Conservation (phyloP, 2,113 vertebrate genomes). For the Odontophorus gujanensis region DNA sequence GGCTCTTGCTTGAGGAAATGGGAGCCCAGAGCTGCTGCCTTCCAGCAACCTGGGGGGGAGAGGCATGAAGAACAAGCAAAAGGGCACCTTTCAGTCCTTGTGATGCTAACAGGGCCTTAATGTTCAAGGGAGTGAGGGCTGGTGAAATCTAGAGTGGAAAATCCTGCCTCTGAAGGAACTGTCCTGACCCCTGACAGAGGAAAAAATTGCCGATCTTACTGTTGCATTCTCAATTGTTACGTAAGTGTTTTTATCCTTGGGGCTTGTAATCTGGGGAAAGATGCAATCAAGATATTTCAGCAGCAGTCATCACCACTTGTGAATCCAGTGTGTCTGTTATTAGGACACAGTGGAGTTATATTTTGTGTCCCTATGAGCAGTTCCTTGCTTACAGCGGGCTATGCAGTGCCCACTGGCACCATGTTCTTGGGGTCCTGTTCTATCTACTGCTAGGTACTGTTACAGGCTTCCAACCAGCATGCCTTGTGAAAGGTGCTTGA, state of each 20-base stretch:
- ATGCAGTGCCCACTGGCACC: neutral
- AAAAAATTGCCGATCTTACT: neutral
- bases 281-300: neutral
- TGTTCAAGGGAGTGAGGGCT: neutral
- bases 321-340: neutral
- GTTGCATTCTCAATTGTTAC: neutral
- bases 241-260: neutral
- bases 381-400: rapidly evolving
- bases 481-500: rapidly evolving
- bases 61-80: neutral
- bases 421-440: neutral
- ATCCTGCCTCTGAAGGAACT: neutral
- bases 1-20: neutral
- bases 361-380: neutral
- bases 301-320: neutral
- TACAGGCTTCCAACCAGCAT: neutral
- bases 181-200: neutral
- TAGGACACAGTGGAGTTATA: neutral
- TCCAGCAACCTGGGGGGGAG: neutral
- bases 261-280: neutral
- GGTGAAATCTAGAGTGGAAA: neutral
- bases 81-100: neutral
- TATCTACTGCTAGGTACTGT: neutral
- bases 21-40: neutral
- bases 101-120: neutral